Base-by-base conservation (phyloP, 30 jellyfish, hydroid and myxozoan genomes). In the Aurelia coerulea region DNA sequence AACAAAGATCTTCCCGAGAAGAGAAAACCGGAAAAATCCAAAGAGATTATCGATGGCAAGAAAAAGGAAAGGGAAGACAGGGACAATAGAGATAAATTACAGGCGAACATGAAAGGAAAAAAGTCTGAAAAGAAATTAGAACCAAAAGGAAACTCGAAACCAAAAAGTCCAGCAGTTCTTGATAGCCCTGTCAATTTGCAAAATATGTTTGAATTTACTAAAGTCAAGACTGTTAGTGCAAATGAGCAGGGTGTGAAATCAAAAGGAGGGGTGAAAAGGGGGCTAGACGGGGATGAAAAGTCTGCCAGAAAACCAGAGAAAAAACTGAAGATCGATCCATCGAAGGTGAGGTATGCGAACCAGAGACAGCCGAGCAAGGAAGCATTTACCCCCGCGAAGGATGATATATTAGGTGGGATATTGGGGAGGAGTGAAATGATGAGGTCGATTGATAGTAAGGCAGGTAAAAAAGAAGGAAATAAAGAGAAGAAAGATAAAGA, bases 331-430 rank as follows among this genome's bases (percentile, higher is more conserved):
- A 18, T 74, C 29, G 85, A 74, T 50, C 64, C 29, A 0, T 13
- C 85, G 4, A 74, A 73, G 32, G 75, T 75, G 49, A 71, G 93
- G 64, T 59, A 73, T 41, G 82, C 82, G 10, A 12, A 29, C 35
- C 75, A 67, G 58, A 73, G 77, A 42, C 81, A 62, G 53, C 76
- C 78, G 1, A 84, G 83, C 52, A 84, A 63, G 49, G 93, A 73
- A 14, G 83, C 75, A 15, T 84, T 73, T 63, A 18, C 73, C 2
- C 68, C 93, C 1, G 80, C 93, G 33, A 62, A 29, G 54, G 85
- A 73, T 62, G 93, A 84, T 46, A 66, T 84, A 2, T 69, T 84
- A 18, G 93, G 93, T n/a, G 93, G 85, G 16, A 84, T 84, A 2
- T 84, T 84, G 9, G 88, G 93, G 23, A 69, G 88, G 16, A 84